Evolutionary conservation across 2,113 vertebrate species (phyloP).

Genomic region (Blennius ocellaris): DNA sequence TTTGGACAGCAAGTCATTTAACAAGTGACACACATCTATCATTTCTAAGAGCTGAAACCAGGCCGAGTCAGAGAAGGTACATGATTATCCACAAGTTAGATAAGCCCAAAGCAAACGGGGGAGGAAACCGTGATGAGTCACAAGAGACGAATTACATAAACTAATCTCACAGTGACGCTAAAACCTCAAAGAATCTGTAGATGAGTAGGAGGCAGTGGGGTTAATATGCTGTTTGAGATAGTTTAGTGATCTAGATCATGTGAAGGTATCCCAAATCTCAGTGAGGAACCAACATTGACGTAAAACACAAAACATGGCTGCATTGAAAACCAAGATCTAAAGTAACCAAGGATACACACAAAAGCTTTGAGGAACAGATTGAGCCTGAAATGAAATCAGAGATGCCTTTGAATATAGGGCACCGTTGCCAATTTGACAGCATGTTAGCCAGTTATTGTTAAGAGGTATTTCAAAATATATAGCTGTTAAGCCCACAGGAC

Average conservation of each 20-base stretch:
- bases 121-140: constrained; percentile 71
- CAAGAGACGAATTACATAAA: constrained; percentile 72
- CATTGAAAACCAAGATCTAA: constrained; percentile 4
- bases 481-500: neutral
- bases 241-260: constrained; percentile 49
- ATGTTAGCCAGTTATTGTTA: neutral
- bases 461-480: neutral
- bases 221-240: constrained; percentile 67
- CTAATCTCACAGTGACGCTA: constrained; percentile 65
- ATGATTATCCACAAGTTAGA: constrained; percentile 58
- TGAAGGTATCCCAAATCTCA: constrained; percentile 39
- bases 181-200: constrained; percentile 63
- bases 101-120: constrained; percentile 61
- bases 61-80: constrained; percentile 44
- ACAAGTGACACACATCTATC: constrained; percentile 18
- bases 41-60: constrained; percentile 44
- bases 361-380: neutral
- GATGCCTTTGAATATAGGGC: neutral
- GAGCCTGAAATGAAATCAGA: neutral
- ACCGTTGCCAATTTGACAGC: neutral
- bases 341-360: constrained; percentile 14
- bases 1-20: neutral
- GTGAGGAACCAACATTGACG: constrained; percentile 14
- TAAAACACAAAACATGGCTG: neutral
- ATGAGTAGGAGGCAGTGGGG: constrained; percentile 59